Conservation (phyloP, 2,888 invertebrate species). For the Pristionchus mayeri region DNA sequence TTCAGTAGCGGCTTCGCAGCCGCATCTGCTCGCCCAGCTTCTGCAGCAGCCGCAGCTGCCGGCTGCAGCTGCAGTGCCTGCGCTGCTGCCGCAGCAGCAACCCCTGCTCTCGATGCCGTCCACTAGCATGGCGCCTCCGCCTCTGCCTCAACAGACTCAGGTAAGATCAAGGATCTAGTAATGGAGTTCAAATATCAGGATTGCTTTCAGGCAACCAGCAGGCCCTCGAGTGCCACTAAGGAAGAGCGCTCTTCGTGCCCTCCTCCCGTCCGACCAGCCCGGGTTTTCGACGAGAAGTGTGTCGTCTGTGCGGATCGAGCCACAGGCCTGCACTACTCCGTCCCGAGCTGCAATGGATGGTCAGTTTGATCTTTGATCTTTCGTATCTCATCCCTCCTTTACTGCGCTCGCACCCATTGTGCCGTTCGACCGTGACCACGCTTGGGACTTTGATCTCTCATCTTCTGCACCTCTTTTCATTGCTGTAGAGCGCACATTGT, state of each 20-base stretch:
- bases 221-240: background rate
- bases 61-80: background rate
- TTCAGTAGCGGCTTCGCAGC: background rate
- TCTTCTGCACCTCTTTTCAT: background rate
- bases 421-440: background rate
- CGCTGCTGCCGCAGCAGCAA: background rate
- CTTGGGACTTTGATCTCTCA: background rate
- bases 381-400: no score
- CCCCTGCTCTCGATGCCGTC: background rate
- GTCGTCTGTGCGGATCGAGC: slow-evolving; percentile 57
- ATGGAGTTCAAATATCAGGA: no score
- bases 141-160: no score
- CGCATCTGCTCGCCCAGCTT: background rate
- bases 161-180: no score
- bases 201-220: no score
- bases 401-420: no score
- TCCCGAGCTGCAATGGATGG: slow-evolving; percentile 52
- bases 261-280: background rate
- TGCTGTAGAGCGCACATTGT: background rate
- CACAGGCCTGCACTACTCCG: slow-evolving; percentile 58
- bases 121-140: background rate
- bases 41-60: background rate
- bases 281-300: slow-evolving; percentile 52
- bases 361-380: slow-evolving; percentile 9
- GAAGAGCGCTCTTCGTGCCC: background rate